Evolutionary conservation across 2,888 invertebrate genomes (phyloP), one percentile per base, ranked within the genome.

Genomic region (Alentia gelatinosa): DNA sequence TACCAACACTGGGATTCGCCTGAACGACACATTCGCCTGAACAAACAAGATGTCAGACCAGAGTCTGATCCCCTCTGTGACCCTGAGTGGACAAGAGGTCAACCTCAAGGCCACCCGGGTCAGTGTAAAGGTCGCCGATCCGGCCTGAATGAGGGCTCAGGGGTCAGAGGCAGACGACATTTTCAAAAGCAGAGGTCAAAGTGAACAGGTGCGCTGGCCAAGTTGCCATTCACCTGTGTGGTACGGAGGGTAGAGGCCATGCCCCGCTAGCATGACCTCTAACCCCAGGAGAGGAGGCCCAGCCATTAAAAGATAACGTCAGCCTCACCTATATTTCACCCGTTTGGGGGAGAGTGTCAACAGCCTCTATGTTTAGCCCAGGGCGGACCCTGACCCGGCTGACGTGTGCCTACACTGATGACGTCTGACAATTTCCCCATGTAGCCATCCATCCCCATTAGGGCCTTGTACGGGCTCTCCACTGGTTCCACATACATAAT

Each of bases 231-330:
- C 86, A 86, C 47, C 79, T 79, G 86, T 39, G 40, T 37, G 37
- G 37, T 12, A 15, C 83, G 50, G 86, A n/a, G 86, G 86, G 19
- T 30, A 86, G 86, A 30, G 86, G 47, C 19, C 42, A 86, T 47
- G 26, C 5, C 86, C 79, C 37, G 12, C 4, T 19, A 35, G 79
- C 37, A 35, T 47, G 86, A 86, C 86, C 86, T 33, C 30, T 47
- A 30, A 47, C 86, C 50, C 47, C n/a, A 23, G 42, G n/a, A 33
- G 86, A 83, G 35, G 79, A 37, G 68, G 68, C 37, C 79, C 86
- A n/a, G 86, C 42, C 42, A 86, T 47, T 86, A 47, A 33, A 86
- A 33, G 86, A 86, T 86, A 86, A 86, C 86, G 86, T 86, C 86
- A 86, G 86, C 86, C 86, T 42, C 47, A 3, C 26, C 86, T 47